Conservation (phyloP, 2,888 invertebrate species). For the Orchestes rusci region DNA sequence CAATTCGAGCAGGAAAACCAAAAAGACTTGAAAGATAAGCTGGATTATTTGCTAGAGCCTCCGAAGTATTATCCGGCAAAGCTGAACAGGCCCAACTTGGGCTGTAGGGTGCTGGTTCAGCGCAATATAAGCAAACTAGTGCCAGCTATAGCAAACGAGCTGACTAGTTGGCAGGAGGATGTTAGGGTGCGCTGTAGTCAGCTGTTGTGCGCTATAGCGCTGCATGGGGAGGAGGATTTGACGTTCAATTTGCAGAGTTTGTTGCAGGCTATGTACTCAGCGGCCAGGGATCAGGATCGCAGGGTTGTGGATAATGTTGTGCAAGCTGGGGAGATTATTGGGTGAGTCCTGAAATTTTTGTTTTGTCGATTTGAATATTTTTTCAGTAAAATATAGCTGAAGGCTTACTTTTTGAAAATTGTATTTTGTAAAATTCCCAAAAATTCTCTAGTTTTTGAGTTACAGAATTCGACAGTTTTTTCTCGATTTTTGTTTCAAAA, state of each 20-base stretch:
- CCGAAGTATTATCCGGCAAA: constrained; percentile 67
- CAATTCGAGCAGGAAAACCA: constrained; percentile 83
- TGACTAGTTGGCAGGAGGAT: constrained; percentile 66
- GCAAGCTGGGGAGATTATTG: constrained; percentile 63
- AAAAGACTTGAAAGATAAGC: constrained; percentile 73
- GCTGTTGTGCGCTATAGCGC: constrained; percentile 61
- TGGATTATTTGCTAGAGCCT: constrained; percentile 57
- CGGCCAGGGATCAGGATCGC: constrained; percentile 55
- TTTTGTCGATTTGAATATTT: too few relatives aligned
- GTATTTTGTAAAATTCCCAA: too few relatives aligned
- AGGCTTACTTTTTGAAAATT: too few relatives aligned
- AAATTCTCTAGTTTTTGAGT: too few relatives aligned
- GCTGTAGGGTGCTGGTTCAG: constrained; percentile 49
- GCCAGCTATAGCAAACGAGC: constrained; percentile 62
- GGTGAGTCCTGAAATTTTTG: too few relatives aligned
- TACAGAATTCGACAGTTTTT: too few relatives aligned
- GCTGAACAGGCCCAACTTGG: constrained; percentile 73
- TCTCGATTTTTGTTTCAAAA: too few relatives aligned
- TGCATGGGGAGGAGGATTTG: constrained; percentile 67
- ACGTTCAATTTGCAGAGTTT: constrained; percentile 59
- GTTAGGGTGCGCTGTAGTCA: constrained; percentile 66
- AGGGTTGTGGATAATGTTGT: constrained; percentile 56
- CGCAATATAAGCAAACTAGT: constrained; percentile 64
- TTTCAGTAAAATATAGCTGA: too few relatives aligned
- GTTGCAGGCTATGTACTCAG: constrained; percentile 51